Conservation (phyloP, 2,888 invertebrate genomes). For the Xylota segnis region DNA sequence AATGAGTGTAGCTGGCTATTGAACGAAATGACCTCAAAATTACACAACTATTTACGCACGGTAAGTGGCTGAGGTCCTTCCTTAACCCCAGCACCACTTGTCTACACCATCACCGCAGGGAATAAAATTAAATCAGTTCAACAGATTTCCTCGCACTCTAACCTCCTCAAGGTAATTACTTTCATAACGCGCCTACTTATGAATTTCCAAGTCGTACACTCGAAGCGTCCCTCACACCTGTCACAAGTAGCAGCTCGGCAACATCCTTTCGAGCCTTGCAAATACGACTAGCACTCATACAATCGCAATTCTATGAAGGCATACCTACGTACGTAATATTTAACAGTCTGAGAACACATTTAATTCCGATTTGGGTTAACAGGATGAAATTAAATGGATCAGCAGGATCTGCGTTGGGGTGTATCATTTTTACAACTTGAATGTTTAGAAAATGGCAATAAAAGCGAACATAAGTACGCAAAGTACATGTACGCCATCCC, state of each 20-base stretch:
- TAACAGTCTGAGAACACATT: conserved; percentile 71
- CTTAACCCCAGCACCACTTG: too few species aligned
- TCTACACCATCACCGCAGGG: neutral
- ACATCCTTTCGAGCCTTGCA: conserved; percentile 30
- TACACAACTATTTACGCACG: neutral
- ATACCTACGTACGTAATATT: conserved; percentile 27
- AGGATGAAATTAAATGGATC: conserved; percentile 70
- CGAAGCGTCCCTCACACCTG: conserved; percentile 29
- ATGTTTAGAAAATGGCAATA: conserved; percentile 53
- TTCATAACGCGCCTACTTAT: conserved; percentile 30
- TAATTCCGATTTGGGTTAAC: conserved; percentile 74
- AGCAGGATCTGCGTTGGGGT: conserved; percentile 31
- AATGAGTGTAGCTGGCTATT: neutral
- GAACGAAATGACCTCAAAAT: neutral
- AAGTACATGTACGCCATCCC: conserved; percentile 30
- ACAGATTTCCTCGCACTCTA: neutral
- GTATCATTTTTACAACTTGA: conserved; percentile 60
- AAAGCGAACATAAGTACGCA: conserved; percentile 55
- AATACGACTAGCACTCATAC: conserved; percentile 17
- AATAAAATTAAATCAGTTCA: conserved; percentile 45
- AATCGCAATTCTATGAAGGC: conserved; percentile 20
- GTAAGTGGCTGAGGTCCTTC: neutral
- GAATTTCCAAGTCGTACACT: conserved; percentile 46
- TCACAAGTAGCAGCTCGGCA: conserved; percentile 31
- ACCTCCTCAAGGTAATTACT: conserved; percentile 43